Conservation (phyloP, 2,113 vertebrate species). For the Hemichromis elongatus region DNA sequence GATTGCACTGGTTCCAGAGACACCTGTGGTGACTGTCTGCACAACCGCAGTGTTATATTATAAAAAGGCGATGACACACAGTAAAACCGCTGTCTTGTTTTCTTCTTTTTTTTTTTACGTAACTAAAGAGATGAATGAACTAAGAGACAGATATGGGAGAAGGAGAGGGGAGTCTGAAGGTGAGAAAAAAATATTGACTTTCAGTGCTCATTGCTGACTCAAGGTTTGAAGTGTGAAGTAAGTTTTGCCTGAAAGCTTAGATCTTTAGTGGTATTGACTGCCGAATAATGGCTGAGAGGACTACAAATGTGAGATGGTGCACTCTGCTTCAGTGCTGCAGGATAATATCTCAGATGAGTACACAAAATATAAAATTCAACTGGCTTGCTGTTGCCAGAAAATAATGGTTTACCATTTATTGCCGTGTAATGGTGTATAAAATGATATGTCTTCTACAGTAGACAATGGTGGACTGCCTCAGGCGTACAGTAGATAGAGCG, state of each 20-base stretch:
- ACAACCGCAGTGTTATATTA: background rate
- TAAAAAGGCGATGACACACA: background rate
- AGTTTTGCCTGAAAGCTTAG: conserved; percentile 39
- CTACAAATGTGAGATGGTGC: conserved; percentile 10
- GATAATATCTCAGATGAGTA: conserved; percentile 23
- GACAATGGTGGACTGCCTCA: background rate
- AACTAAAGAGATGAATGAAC: background rate
- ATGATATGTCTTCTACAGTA: background rate
- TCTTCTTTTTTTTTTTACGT: background rate
- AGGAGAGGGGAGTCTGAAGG: background rate
- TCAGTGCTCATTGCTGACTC: conserved; percentile 34
- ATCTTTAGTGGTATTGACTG: conserved; percentile 11
- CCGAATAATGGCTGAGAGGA: conserved; percentile 16
- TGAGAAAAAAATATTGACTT: conserved; percentile 29
- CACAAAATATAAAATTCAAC: conserved; percentile 14
- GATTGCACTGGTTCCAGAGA: background rate
- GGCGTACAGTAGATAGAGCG: background rate
- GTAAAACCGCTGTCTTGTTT: background rate
- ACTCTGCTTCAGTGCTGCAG: background rate
- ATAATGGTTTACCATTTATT: conserved; percentile 3
- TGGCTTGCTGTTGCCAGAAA: background rate
- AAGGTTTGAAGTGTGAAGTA: conserved; percentile 37
- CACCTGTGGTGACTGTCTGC: conserved; percentile 24
- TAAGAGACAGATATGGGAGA: background rate
- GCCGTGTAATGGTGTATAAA: conserved; percentile 14